Base-by-base conservation (phyloP, 2,888 invertebrate species). In the Drosophila yooni region DNA sequence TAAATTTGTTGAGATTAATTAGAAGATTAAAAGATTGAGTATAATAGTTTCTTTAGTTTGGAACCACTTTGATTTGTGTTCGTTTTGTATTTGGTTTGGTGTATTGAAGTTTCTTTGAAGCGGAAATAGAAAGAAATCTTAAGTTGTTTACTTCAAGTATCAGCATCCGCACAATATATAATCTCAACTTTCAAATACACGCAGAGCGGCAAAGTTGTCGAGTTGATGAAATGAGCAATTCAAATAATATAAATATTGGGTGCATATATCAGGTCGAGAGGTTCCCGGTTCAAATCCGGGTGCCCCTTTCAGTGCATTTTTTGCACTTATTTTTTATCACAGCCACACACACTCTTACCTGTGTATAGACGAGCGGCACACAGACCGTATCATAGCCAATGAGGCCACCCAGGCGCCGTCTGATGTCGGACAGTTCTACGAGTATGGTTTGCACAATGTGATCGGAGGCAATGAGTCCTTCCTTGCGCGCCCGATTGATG, bases 361-460 rank as follows among this genome's bases (percentile, higher is more conserved):
- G 98, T 34, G 98, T 98, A 92, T 98, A 98, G 70, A 98, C 98
- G 64, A 98, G 95, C 62, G 98, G 98, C 80, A 98, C 97, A 93
- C 97, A 97, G 83, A 98, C 98, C 57, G 97, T 97, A 93, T 98
- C 98, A 92, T 97, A 98, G 66, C 97, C 97, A 90, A 98, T 97
- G 43, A 98, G 94, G 34, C 96, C 96, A 67, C 98, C 98, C 78
- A 98, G 94, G 82, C 97, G 94, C 88, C 97, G 94, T 89, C 98
- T 94, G 86, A 98, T 98, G 91, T 98, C 97, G 6, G 98, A 98
- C 64, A 99, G 94, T 92, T 98, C 98, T 76, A 97, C 96, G 64
- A 98, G 94, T 74, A 98, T 94, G 2, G 98, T 98, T 93, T 98
- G 97, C 13, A 98, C 97, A 76, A 98, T 97, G 88, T 98, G 98